Evolutionary conservation across 2,888 invertebrate genomes (phyloP).

Genomic region (Campoplex capitator): DNA sequence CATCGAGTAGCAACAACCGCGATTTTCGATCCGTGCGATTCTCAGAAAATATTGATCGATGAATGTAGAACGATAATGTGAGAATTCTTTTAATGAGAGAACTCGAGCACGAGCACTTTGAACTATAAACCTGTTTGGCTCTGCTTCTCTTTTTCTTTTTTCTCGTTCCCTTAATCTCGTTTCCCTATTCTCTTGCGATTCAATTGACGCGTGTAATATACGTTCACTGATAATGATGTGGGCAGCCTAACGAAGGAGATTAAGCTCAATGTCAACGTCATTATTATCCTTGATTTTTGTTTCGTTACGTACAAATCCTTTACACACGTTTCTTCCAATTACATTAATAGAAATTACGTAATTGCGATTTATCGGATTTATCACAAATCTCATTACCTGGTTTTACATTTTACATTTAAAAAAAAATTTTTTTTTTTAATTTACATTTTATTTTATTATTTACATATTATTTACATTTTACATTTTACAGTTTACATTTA

Average conservation of each 20-base stretch:
- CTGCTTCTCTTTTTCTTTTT: neutral
- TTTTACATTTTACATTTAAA: too few relatives aligned
- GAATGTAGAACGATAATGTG: neutral
- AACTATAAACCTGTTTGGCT: neutral
- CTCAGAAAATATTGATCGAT: neutral
- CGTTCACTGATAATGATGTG: slow-evolving; percentile 18
- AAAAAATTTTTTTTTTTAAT: too few relatives aligned
- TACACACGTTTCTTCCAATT: neutral
- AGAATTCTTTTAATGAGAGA: neutral
- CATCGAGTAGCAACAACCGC: neutral
- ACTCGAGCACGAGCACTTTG: neutral
- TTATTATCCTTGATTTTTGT: slow-evolving; percentile 5
- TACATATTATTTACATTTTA: too few relatives aligned
- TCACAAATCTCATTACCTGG: too few relatives aligned
- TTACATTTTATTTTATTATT: too few relatives aligned
- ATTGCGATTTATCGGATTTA: too few relatives aligned
- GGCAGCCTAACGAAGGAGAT: slow-evolving; percentile 21
- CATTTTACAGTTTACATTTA: too few relatives aligned
- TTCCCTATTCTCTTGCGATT: neutral
- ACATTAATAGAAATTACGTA: neutral
- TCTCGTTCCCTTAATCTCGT: neutral
- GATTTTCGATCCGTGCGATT: neutral
- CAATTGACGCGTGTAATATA: slow-evolving; percentile 19
- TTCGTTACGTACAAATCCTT: neutral
- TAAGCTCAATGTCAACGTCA: neutral